Evolutionary conservation across 2,113 vertebrate species (phyloP).

Genomic region (Microcebus lehilahytsara): DNA sequence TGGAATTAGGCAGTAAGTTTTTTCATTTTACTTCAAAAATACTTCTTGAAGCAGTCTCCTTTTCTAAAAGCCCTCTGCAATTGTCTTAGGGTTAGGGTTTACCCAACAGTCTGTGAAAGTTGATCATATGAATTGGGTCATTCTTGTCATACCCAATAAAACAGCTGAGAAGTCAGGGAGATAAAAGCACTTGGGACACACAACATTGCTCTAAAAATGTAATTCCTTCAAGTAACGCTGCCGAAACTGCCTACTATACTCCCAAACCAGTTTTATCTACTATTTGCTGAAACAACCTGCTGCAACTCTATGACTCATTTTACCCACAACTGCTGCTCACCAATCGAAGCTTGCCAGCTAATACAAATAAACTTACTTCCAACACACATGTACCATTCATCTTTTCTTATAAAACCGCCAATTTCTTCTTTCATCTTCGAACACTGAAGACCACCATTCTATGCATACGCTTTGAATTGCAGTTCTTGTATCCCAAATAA

Average conservation of each 20-base stretch:
- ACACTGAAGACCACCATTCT: not conserved
- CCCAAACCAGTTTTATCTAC: not conserved
- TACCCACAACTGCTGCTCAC: not conserved
- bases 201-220: not conserved
- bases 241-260: not conserved
- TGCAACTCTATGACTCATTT: not conserved
- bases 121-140: not conserved
- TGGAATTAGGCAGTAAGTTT: not conserved
- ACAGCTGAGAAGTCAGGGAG: not conserved
- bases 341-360: not conserved
- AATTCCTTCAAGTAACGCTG: not conserved
- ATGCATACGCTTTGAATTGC: too few species aligned
- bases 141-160: not conserved
- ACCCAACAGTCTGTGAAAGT: not conserved
- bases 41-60: not conserved
- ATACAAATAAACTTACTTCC: not conserved
- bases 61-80: not conserved
- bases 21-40: not conserved
- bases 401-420: not conserved
- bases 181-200: not conserved
- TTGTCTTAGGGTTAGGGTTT: not conserved
- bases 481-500: not conserved
- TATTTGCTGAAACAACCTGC: not conserved
- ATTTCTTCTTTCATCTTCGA: not conserved
- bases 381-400: not conserved